Percentiles rank a stretch among this genome's conserved stretches.
phyloP scores from a whole-genome alignment of 92 coral and sea anemone species.

The Zoanthus sociatus region DNA sequence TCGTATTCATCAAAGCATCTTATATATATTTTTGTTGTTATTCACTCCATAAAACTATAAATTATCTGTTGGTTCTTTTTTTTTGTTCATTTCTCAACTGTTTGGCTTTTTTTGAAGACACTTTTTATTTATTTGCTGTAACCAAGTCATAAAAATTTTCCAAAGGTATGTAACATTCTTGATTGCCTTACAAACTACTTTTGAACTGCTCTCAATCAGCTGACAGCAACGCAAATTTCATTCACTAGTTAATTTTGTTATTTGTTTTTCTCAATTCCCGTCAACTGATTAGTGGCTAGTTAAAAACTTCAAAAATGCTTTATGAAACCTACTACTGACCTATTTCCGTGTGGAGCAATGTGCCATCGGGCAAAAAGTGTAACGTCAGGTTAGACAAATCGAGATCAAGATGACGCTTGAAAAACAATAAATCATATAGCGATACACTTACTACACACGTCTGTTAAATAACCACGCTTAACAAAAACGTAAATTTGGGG shows the following conservation, averaged over 20 bases:
- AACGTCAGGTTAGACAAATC: conserved; percentile 7
- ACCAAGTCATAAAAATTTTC: background rate
- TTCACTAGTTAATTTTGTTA: background rate
- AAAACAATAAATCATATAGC: background rate
- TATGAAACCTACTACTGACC: background rate
- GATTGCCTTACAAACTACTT: background rate
- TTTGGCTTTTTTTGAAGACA: background rate
- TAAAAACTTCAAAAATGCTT: background rate
- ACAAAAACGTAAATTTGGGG: too few relatives aligned
- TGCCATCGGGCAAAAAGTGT: conserved; percentile 2
- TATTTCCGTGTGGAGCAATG: background rate
- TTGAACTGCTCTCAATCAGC: background rate
- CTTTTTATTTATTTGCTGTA: background rate
- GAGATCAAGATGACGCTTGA: background rate
- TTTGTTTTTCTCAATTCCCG: background rate
- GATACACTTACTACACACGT: background rate
- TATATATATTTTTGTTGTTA: background rate
- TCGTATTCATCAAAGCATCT: background rate
- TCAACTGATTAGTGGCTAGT: too few relatives aligned
- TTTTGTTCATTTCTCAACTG: background rate
- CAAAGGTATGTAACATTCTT: background rate
- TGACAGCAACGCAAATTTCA: background rate
- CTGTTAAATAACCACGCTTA: background rate
- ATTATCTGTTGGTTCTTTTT: background rate
- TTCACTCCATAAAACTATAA: background rate